phyloP scores from a whole-genome alignment of 1,140 invertebrate genomes.

The Drosophila oshimai region DNA sequence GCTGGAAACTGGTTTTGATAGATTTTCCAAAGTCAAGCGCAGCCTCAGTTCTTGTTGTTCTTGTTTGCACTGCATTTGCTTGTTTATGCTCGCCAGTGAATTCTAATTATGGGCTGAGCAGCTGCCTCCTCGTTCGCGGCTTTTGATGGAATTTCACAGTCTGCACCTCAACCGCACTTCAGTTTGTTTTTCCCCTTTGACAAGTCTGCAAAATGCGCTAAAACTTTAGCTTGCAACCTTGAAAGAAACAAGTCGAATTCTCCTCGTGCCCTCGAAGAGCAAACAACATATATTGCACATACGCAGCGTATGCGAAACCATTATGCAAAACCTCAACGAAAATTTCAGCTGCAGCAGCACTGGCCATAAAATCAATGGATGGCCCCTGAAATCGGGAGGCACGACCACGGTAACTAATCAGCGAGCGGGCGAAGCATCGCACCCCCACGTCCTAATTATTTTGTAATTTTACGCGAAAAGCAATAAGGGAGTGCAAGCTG shows the following conservation, averaged over 20 bases:
- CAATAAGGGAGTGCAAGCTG: neutral
- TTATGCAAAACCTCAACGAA: conserved; percentile 47
- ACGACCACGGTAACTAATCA: conserved; percentile 54
- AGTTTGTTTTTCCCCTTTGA: neutral
- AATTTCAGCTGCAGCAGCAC: conserved; percentile 14
- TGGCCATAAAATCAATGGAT: conserved; percentile 34
- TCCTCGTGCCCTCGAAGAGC: neutral
- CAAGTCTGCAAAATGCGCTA: conserved; percentile 6
- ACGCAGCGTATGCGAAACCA: conserved; percentile 37
- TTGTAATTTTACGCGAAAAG: conserved; percentile 56
- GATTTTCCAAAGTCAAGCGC: conserved; percentile 53
- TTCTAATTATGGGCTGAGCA: conserved; percentile 71
- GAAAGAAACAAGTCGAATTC: conserved; percentile 9
- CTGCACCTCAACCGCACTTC: conserved; percentile 32
- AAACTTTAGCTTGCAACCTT: conserved; percentile 23
- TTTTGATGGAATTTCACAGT: conserved; percentile 67
- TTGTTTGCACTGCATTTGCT: conserved; percentile 13
- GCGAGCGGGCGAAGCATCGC: conserved; percentile 4
- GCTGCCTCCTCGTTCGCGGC: conserved; percentile 43
- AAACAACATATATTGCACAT: conserved; percentile 41
- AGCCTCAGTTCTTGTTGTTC: conserved; percentile 44
- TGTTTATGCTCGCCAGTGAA: conserved; percentile 49
- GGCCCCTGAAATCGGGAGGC: conserved; percentile 9
- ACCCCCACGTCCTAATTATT: conserved; percentile 54
- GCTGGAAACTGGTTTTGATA: conserved; percentile 32